Evolutionary conservation across 2,888 invertebrate genomes (phyloP), one percentile per base, ranked within the genome.

Genomic region (Drosophila borborema): DNA sequence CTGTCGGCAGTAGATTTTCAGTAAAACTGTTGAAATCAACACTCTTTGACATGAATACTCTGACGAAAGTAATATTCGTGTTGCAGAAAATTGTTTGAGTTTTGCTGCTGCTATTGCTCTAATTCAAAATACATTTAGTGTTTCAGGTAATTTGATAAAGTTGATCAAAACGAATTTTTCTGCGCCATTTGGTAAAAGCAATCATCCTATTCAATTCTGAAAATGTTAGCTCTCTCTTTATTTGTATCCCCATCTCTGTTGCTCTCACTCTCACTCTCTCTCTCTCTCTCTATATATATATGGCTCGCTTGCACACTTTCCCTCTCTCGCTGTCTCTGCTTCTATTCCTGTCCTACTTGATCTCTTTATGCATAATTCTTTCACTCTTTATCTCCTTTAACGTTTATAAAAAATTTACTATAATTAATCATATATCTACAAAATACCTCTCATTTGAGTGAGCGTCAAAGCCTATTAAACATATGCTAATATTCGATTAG

Each of bases 401-500:
- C 28, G 6, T 28, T 3, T 28, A 28, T 28, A 28, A 28, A 6
- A 16, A n/a, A 4, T 48, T 6, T 34, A 51, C 18, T 1, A 51
- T 51, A 18, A 51, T 34, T 12, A 51, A 34, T 51, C 31, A 49
- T 31, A 49, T 31, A 16, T 18, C 3, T n/a, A 18, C 18, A 10
- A 51, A 34, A 34, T 34, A 12, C 6, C 34, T 12, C 34, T 18
- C 51, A 51, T 18, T 51, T 14, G 23, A 5, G 45, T 36, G 34
- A 46, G 7, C 38, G 12, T 14, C 9, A 16, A 4, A 23, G 7
- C 8, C 51, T 36, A 51, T 55, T 31, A 38, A 23, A 48, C 65
- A 75, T 18, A 60, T 74, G 64, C 40, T 49, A 41, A 46, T 64
- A 43, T 43, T 56, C 45, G 55, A 55, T 55, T 55, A 55, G 55